A percentile compares a stretch with the other conserved stretches of the same genome.
These are phyloP conservation scores for Sebastes oblongus DNA, from an alignment of 2,797 vertebrate genomes.

Conservation along the genomic window DNA sequence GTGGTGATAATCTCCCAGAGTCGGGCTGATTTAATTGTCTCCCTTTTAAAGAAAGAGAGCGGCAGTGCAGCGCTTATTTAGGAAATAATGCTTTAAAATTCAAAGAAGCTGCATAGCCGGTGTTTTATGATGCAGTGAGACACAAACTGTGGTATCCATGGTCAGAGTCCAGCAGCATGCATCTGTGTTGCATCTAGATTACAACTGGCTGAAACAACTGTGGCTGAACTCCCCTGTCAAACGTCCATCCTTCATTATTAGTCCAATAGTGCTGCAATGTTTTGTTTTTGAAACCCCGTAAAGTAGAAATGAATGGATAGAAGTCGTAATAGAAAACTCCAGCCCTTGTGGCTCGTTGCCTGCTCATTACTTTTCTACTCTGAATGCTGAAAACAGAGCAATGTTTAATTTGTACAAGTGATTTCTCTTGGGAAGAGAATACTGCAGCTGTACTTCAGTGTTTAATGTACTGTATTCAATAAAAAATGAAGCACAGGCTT, in stretches of 20 bases:
- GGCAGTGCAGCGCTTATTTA: not conserved
- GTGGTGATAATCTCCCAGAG: constrained; percentile 41
- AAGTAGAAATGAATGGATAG: not conserved
- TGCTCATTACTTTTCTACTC: constrained; percentile 11
- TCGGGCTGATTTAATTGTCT: constrained; percentile 23
- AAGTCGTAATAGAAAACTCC: constrained; percentile 8
- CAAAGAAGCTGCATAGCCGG: constrained; percentile 1
- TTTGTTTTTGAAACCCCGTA: not conserved
- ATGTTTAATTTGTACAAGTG: constrained; percentile 14
- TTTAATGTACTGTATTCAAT: constrained; percentile 27
- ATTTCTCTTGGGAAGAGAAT: constrained; percentile 11
- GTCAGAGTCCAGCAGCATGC: not conserved
- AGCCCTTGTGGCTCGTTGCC: constrained; percentile 10
- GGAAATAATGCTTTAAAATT: constrained; percentile 33
- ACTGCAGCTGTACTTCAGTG: constrained; percentile 19
- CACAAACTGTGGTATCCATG: not conserved
- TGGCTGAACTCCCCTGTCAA: not conserved
- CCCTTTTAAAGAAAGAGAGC: constrained; percentile 4
- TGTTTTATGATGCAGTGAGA: constrained; percentile 33
- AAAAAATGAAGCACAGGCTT: constrained; percentile 26
- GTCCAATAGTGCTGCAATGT: not conserved
- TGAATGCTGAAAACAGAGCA: constrained; percentile 9
- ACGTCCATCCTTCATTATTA: constrained; percentile 24
- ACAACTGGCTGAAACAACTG: constrained; percentile 19
- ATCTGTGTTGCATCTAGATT: constrained; percentile 28